Evolutionary conservation across 1,140 invertebrate species (phyloP).

Genomic region (Penaeus vannamei): DNA sequence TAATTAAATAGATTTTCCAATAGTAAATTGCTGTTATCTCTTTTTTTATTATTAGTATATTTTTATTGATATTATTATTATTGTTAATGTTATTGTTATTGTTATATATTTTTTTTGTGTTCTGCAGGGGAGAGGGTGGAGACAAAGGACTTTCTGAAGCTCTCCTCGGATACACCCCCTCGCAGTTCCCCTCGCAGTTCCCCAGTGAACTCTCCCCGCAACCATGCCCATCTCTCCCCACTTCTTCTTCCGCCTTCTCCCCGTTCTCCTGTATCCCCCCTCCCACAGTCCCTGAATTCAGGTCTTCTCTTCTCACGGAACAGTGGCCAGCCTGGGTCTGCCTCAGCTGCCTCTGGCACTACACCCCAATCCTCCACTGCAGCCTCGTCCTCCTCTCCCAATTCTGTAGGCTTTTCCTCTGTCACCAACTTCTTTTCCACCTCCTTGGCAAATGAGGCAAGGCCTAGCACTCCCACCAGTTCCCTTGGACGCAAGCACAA

Average conservation of each 20-base stretch:
- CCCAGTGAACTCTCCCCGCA: slow-evolving; percentile 57
- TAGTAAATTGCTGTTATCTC: too few relatives aligned
- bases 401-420: slow-evolving; percentile 29
- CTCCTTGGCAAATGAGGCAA: slow-evolving; percentile 52
- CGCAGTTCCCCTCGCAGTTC: slow-evolving; percentile 49
- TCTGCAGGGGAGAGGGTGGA: slow-evolving; percentile 55
- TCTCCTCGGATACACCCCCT: slow-evolving; percentile 36
- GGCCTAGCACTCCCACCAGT: slow-evolving; percentile 20
- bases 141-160: slow-evolving; percentile 45
- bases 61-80: too few relatives aligned
- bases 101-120: not conserved
- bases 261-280: slow-evolving; percentile 53
- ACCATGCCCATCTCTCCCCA: slow-evolving; percentile 59
- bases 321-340: slow-evolving; percentile 13
- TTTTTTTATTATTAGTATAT: too few relatives aligned
- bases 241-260: slow-evolving; percentile 54
- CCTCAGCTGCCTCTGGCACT: slow-evolving; percentile 8
- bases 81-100: not conserved
- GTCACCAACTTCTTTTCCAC: slow-evolving; percentile 47
- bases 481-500: not conserved
- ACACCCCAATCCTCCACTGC: slow-evolving; percentile 6
- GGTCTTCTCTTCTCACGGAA: not conserved
- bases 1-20: too few relatives aligned
- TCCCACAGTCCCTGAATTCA: not conserved
- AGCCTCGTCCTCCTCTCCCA: slow-evolving; percentile 32